Evolutionary conservation across 2,113 vertebrate species (phyloP).

Genomic region (Mirza zaza): DNA sequence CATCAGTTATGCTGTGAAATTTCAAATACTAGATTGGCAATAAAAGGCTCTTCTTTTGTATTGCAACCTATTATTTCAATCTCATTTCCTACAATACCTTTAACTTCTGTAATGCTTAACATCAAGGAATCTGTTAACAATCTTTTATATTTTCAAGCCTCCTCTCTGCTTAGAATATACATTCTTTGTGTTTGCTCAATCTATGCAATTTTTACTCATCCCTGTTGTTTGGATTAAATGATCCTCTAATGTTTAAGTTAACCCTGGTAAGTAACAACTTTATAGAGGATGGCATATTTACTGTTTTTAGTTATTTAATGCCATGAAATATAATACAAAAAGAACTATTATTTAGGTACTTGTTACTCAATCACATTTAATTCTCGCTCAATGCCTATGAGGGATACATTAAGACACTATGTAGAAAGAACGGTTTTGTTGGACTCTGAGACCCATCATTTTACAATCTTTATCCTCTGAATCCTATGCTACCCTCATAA

Average conservation of each 20-base stretch:
- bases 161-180: not conserved
- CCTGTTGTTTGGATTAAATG: not conserved
- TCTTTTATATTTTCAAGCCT: not conserved
- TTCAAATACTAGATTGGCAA: not conserved
- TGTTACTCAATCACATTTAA: not conserved
- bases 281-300: not conserved
- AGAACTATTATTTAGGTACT: not conserved
- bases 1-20: not conserved
- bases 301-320: constrained; percentile 30
- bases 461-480: not conserved
- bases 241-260: not conserved
- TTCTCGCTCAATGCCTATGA: not conserved
- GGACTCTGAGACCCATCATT: not conserved
- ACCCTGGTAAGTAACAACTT: not conserved
- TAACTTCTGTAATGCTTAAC: not conserved
- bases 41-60: not conserved
- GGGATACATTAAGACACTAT: not conserved
- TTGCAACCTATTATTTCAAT: not conserved
- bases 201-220: not conserved
- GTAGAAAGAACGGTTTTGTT: not conserved
- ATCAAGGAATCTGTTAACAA: not conserved
- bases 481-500: not conserved
- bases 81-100: not conserved
- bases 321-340: not conserved
- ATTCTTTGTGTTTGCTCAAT: not conserved